A percentile compares a stretch with the other conserved stretches of the same genome.
Evolutionary conservation across 2,113 vertebrate genomes (phyloP).

Genomic region (Grus americana): DNA sequence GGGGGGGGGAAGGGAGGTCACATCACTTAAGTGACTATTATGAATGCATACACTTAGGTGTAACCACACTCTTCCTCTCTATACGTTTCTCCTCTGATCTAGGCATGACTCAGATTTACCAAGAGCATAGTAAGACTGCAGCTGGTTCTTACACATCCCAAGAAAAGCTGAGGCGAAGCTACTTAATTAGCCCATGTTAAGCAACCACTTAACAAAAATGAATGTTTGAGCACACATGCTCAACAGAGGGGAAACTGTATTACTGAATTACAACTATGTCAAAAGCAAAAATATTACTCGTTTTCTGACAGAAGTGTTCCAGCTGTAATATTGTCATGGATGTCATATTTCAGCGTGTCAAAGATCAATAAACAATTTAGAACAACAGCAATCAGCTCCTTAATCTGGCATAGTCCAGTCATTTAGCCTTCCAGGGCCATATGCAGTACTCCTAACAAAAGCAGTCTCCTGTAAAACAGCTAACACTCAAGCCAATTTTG

Average conservation of each 20-base stretch:
- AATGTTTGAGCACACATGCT: not conserved
- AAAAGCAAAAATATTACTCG: not conserved
- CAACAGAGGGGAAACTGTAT: not conserved
- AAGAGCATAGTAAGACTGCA: not conserved
- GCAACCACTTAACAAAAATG: not conserved
- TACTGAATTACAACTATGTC: not conserved
- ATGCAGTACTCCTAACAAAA: not conserved
- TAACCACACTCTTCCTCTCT: not conserved
- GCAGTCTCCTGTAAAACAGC: not conserved
- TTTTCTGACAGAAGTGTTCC: not conserved
- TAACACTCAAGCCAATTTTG: not conserved
- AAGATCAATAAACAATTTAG: not conserved
- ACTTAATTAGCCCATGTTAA: not conserved
- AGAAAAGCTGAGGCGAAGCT: not conserved
- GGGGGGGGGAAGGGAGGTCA: accelerated
- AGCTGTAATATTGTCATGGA: not conserved
- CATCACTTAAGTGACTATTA: not conserved
- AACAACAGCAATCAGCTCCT: not conserved
- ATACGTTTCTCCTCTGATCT: not conserved
- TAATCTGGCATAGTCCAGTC: not conserved
- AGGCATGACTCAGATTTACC: not conserved
- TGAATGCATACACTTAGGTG: not conserved
- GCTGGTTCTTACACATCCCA: not conserved
- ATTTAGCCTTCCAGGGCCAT: not conserved
- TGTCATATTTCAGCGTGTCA: not conserved